Percentiles rank a stretch among this genome's conserved stretches.
phyloP scores from a whole-genome alignment of 2,113 vertebrate genomes.

The Entomyzon cyanotis region DNA sequence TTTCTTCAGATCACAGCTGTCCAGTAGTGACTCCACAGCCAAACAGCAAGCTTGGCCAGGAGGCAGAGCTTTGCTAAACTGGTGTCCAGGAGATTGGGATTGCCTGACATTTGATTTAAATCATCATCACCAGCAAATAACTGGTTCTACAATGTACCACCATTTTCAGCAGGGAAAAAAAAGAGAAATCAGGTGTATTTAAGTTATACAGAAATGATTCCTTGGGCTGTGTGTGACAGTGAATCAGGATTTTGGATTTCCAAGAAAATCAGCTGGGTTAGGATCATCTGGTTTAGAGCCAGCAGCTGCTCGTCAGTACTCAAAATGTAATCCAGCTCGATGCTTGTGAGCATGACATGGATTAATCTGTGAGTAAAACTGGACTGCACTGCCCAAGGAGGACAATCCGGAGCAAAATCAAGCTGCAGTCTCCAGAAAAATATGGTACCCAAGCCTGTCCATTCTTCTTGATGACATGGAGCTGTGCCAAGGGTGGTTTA shows the following conservation, averaged over 20 bases:
- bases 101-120: background rate
- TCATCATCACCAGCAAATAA: background rate
- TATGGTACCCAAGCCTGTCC: background rate
- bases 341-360: background rate
- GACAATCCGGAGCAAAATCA: background rate
- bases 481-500: background rate
- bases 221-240: background rate
- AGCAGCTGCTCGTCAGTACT: background rate
- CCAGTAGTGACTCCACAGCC: background rate
- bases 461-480: background rate
- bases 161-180: background rate
- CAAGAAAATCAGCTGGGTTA: background rate
- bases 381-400: background rate
- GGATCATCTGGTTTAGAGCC: background rate
- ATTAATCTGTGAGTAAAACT: background rate
- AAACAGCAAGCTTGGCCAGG: background rate
- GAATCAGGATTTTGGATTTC: background rate
- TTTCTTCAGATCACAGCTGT: slow-evolving; percentile 18
- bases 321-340: background rate
- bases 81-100: background rate
- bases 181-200: background rate
- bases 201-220: background rate
- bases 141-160: background rate
- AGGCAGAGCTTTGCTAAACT: background rate
- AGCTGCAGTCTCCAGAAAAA: background rate